Evolutionary conservation across 2,797 vertebrate species (phyloP).

Genomic region (Rhynchotus rufescens): DNA sequence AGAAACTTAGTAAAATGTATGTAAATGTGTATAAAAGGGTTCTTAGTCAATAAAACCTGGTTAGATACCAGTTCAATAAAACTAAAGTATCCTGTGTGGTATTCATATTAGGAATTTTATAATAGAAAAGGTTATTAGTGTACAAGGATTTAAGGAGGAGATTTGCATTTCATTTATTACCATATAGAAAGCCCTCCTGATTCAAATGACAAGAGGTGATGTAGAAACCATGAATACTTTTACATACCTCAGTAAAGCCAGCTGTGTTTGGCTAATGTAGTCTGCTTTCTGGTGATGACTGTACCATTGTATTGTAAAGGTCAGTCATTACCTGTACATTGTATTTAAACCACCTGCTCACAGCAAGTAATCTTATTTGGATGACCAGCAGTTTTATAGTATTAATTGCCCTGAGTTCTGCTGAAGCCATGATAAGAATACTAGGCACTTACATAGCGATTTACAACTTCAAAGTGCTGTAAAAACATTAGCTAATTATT

Average conservation of each 20-base stretch:
- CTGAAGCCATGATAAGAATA: slow-evolving; percentile 47
- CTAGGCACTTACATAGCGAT: slow-evolving; percentile 39
- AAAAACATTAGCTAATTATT: slow-evolving; percentile 59
- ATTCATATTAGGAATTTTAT: not conserved
- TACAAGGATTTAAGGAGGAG: slow-evolving; percentile 5
- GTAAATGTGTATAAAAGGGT: not conserved
- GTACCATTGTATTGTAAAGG: slow-evolving; percentile 71
- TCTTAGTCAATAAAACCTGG: not conserved
- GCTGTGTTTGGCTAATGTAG: slow-evolving; percentile 49
- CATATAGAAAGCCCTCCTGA: slow-evolving; percentile 9
- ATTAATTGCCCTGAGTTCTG: slow-evolving; percentile 50
- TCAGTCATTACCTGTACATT: slow-evolving; percentile 71
- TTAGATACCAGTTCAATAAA: not conserved
- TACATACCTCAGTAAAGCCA: slow-evolving; percentile 29
- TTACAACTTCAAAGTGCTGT: slow-evolving; percentile 28
- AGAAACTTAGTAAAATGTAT: not conserved
- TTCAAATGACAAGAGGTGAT: slow-evolving; percentile 7
- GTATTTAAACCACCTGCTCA: slow-evolving; percentile 68
- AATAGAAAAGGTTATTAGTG: not conserved
- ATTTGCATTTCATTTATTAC: slow-evolving; percentile 4
- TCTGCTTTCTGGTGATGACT: slow-evolving; percentile 38
- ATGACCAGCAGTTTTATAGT: slow-evolving; percentile 45
- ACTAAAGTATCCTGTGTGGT: not conserved
- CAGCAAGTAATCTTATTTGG: slow-evolving; percentile 65
- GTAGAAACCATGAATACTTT: slow-evolving; percentile 19